These are phyloP conservation scores for Trimorus sp. DNA, from an alignment of 2,888 invertebrate species.

Conservation along the genomic window DNA sequence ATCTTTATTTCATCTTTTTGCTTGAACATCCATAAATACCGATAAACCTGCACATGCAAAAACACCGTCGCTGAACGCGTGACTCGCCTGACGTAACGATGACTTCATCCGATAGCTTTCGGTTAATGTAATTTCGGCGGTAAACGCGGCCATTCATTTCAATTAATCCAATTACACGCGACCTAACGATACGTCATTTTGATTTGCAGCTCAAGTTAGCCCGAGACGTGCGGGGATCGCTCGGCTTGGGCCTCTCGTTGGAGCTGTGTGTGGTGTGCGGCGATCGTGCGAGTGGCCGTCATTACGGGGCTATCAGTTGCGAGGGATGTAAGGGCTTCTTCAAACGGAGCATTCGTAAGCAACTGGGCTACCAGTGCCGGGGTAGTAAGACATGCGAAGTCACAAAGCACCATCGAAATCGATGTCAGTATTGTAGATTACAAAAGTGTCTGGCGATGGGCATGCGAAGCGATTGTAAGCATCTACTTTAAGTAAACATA, in stretches of 20 bases:
- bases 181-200: slow-evolving; percentile 16
- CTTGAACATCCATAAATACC: neutral
- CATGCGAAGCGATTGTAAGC: slow-evolving; percentile 99
- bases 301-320: slow-evolving; percentile 96
- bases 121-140: neutral
- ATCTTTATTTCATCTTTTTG: too few relatives aligned
- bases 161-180: slow-evolving; percentile 1
- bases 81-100: too few relatives aligned
- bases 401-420: slow-evolving; percentile 98
- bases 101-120: too few relatives aligned
- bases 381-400: slow-evolving; percentile 98
- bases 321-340: slow-evolving; percentile 99
- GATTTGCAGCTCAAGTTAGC: slow-evolving; percentile 76
- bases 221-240: slow-evolving; percentile 79
- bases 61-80: too few relatives aligned
- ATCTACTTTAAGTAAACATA: slow-evolving; percentile 31
- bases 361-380: slow-evolving; percentile 97
- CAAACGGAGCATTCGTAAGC: slow-evolving; percentile 98
- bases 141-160: neutral
- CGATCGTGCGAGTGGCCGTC: slow-evolving; percentile 96
- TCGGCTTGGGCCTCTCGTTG: slow-evolving; percentile 85
- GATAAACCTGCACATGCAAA: too few relatives aligned
- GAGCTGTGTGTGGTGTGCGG: slow-evolving; percentile 98
- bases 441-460: slow-evolving; percentile 99
- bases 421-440: slow-evolving; percentile 98